Evolutionary conservation across 1,140 invertebrate genomes (phyloP), one percentile per base, ranked within the genome.

Genomic region (Anoplophora glabripennis): DNA sequence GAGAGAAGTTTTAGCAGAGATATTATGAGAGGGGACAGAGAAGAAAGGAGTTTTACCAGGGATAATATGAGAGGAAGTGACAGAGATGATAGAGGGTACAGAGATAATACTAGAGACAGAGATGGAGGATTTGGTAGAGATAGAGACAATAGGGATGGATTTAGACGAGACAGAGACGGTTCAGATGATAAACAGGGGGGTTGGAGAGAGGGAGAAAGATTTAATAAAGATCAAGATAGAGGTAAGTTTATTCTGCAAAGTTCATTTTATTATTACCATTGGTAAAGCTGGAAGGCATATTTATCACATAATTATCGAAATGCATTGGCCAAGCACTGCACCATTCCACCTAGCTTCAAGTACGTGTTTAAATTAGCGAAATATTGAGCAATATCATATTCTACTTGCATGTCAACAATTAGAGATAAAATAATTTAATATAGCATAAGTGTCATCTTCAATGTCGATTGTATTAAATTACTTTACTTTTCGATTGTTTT

Each of bases 111-210:
- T 52, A 59, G 62, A 56, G 57, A 61, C 40, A 59, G 62, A 56
- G 57, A 61, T 33, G 18, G 59, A 38, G 64, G 64, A 12, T 35
- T 62, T 53, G 67, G 65, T 45, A 53, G 69, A 45, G 71, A 69
- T 44, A 48, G 69, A 36, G 73, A 70, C 14, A 47, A 65, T 52
- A 55, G 59, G 55, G 58, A 56, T 38, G 64, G 58, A 40, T 61
- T 60, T 56, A 69, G 69, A 63, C 68, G 72, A 14, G 71, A 65
- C 53, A 55, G 66, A 57, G 69, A 65, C 14, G 63, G 62, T 48
- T 58, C 44, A 44, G 53, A 59, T 46, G 63, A 61, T 57, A 55
- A 72, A 65, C 49, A 51, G 18, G 55, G 58, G 12, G 60, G 59
- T 10, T 61, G 59, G 63, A 40, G 72, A 42, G 66, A 72, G 34